Base-by-base conservation (phyloP, 2,888 invertebrate species). In the Eupithecia subfuscata region DNA sequence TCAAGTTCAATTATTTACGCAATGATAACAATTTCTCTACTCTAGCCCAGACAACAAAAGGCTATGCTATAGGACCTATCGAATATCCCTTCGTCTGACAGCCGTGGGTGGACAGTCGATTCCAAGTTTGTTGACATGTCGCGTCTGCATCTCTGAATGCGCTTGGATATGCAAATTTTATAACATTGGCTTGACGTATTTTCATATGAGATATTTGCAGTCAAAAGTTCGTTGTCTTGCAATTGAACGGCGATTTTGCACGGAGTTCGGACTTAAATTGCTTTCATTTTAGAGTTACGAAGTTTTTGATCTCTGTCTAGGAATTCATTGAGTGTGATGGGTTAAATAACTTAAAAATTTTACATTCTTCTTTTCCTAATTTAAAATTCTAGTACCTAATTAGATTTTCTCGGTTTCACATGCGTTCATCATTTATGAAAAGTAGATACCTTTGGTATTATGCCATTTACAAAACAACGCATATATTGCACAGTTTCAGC, bases 111-210 rank as follows among this genome's bases (percentile, higher is more conserved):
- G 79, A 79, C 78, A 78, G 52, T 68, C 73, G 73, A 74, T 78
- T 75, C 45, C 22, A 74, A 80, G 80, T 78, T 81, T 79, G 78
- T 80, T 79, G 78, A 82, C 80, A 81, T 78, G 78, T 72, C 78
- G 75, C 79, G 75, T 69, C 77, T 80, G 75, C 81, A 78, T 75
- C 71, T 77, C 52, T 43, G 70, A 70, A 79, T 74, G 73, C 71
- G 73, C 71, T 81, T 73, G 73, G 77, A 76, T 79, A 82, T 82
- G 80, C 68, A 77, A 78, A 80, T 81, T 75, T 69, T 67, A 77
- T 76, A 75, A 52, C 76, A 77, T 63, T 74, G 77, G 75, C 69
- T 71, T 70, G 60, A 75, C 78, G 74, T 74, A 74, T 72, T 79
- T 80, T 75, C 75, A 48, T 65, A 64, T 69, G 12, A 45, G 30